Base-by-base conservation (phyloP, 2,888 invertebrate genomes). In the Bursaphelenchus okinawaensis region DNA sequence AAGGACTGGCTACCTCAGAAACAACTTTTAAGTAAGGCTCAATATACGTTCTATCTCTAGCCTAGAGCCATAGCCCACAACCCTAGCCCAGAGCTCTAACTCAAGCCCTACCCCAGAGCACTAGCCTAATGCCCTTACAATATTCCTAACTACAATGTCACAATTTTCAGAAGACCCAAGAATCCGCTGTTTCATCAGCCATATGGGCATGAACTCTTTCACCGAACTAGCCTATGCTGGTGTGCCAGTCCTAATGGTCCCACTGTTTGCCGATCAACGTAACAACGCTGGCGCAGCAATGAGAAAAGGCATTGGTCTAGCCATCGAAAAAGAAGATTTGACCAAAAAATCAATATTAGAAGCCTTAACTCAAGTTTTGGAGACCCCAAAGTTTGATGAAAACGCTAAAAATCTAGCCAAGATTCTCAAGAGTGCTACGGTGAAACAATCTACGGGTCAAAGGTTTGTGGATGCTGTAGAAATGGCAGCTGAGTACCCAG, bases 181-280 rank as follows among this genome's bases (percentile, higher is more conserved):
- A n/a, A 3, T 58, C 16, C 23, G 24, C 19, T 7, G 23, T 9
- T 58, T 58, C 61, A 61, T 61, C 27, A 57, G 9, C 26, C 55
- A 61, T 20, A 26, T 58, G 19, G 52, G 61, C 4, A n/a, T 59
- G 16, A 61, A 61, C 26, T 51, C 51, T 12, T 19, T 59, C 22
- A 6, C 24, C 20, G 60, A 59, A 20, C 28, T 62, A 0, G 63
- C 60, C 16, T 26, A 68, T 6, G 68, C 62, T 7, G 68, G 68
- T 8, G 62, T 68, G 31, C 68, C 68, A 8, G 52, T 66, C 20
- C 28, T 68, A 7, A 31, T 57, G n/a, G 51, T 69, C 23, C 63
- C 67, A 12, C 26, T 68, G 24, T 69, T 68, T 22, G 68, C 63
- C 7, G 68, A 68, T 55, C 68, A 66, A 20, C 58, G 27, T 7